Evolutionary conservation across 1,140 invertebrate genomes (phyloP).

Genomic region (Papilio aristodemus): DNA sequence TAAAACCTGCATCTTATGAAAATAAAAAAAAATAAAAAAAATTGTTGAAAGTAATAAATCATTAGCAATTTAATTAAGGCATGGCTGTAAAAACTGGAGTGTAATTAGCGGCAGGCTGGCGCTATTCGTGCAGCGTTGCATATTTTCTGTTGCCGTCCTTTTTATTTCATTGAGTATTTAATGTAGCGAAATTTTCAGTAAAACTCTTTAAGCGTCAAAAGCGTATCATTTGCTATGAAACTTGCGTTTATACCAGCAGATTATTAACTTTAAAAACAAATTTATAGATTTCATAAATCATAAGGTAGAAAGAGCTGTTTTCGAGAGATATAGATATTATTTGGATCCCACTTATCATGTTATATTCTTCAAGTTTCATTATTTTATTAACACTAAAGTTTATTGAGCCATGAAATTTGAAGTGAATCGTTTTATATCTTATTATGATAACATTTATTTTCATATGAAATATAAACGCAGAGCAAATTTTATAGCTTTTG

Average conservation of each 20-base stretch:
- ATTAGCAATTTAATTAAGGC: slow-evolving; percentile 25
- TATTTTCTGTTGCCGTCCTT: slow-evolving; percentile 20
- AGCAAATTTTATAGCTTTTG: not conserved
- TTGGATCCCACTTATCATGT: not conserved
- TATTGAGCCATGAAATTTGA: slow-evolving; percentile 10
- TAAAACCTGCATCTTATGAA: not conserved
- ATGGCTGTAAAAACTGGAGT: slow-evolving; percentile 21
- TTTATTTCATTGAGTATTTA: slow-evolving; percentile 25
- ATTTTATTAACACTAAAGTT: slow-evolving; percentile 16
- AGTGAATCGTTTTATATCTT: slow-evolving; percentile 15
- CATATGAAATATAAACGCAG: not conserved
- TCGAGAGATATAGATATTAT: no score
- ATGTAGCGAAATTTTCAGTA: slow-evolving; percentile 25
- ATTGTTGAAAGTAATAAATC: slow-evolving; percentile 23
- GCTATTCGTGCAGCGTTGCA: slow-evolving; percentile 28
- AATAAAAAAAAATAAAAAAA: slow-evolving; percentile 14
- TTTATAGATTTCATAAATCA: not conserved
- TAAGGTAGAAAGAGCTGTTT: not conserved
- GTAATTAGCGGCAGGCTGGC: slow-evolving; percentile 22
- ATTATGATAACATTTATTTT: slow-evolving; percentile 7
- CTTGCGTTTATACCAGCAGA: not conserved
- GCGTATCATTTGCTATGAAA: slow-evolving; percentile 3
- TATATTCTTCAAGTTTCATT: not conserved
- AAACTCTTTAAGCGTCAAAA: not conserved
- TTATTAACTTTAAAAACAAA: not conserved